Evolutionary conservation across 2,888 invertebrate species (phyloP), one percentile per base, ranked within the genome.

Genomic region (Danaus chrysippus): DNA sequence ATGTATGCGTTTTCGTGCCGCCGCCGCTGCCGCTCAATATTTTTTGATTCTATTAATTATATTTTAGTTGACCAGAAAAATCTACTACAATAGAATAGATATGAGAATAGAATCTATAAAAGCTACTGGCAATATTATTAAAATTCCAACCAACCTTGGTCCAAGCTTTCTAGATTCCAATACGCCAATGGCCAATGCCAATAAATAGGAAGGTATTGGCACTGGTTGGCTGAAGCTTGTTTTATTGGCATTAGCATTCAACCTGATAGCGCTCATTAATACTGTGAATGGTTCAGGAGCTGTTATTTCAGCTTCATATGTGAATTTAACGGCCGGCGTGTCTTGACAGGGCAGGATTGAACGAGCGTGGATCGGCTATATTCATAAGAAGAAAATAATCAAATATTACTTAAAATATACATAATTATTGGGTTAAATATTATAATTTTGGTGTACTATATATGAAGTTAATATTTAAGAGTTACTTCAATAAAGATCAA

Each of bases 331-430:
- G 0, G 94, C 93, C 0, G 98, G 98, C 0, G 97, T 95, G 89
- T 98, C 97, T 89, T 98, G 98, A 76, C 98, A 98, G 0, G 98
- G 98, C 2, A 98, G 73, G 70, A 98, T 93, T 2, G 98, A 96
- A 54, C 98, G 93, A 0, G 97, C 96, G 87, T 97, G 96, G 70
- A 97, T 97, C 1, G 96, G 95, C 94, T 96, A 78, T 42, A 34
- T 34, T 34, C 23, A 34, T 34, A 34, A 5, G 6, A 34, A 1
- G 2, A 34, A 8, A 34, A 34, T 34, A 34, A 34, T 34, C 1
- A 34, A 34, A 5, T 34, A 34, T 34, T 34, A 34, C 23, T 34
- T 34, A 34, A 34, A 34, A 34, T 34, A 34, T 1, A 3, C 2
- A 34, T 3, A 5, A 34, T 34, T 34, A 34, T 34, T 6, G 23